phyloP scores from a whole-genome alignment of 2,113 vertebrate species.

The Psophia crepitans region DNA sequence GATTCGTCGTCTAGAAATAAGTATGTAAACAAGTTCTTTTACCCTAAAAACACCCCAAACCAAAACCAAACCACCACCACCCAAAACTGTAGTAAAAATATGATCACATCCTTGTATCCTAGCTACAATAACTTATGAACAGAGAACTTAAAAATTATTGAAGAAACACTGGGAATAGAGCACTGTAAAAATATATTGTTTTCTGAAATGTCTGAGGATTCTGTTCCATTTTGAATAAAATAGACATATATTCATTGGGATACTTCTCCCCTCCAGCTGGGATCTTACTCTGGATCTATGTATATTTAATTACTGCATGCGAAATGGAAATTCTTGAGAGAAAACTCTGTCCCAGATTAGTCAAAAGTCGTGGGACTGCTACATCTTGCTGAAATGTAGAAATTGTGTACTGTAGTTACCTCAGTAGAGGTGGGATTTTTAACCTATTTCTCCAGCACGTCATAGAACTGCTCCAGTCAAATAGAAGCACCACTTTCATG shows the following conservation, averaged over 20 bases:
- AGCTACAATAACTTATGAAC: background rate
- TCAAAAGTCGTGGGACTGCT: background rate
- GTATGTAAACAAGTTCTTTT: rapidly evolving
- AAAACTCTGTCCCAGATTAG: background rate
- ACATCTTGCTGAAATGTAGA: background rate
- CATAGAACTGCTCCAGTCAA: background rate
- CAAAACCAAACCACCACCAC: too few relatives aligned
- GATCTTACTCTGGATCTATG: background rate
- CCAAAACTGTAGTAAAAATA: background rate
- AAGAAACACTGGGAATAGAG: background rate
- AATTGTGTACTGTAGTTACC: background rate
- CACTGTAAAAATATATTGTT: background rate
- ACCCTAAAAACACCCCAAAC: too few relatives aligned
- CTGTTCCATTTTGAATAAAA: conserved; percentile 16
- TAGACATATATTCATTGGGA: background rate
- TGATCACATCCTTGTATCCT: background rate
- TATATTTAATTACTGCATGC: background rate
- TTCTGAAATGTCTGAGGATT: conserved; percentile 4
- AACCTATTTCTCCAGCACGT: background rate
- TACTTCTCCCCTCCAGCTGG: background rate
- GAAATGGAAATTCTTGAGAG: background rate
- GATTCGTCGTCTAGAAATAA: background rate
- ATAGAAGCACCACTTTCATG: background rate
- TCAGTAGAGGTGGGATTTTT: background rate
- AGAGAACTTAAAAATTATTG: background rate